phyloP scores from a whole-genome alignment of 2,888 invertebrate genomes.

The Epirrita christyi region DNA sequence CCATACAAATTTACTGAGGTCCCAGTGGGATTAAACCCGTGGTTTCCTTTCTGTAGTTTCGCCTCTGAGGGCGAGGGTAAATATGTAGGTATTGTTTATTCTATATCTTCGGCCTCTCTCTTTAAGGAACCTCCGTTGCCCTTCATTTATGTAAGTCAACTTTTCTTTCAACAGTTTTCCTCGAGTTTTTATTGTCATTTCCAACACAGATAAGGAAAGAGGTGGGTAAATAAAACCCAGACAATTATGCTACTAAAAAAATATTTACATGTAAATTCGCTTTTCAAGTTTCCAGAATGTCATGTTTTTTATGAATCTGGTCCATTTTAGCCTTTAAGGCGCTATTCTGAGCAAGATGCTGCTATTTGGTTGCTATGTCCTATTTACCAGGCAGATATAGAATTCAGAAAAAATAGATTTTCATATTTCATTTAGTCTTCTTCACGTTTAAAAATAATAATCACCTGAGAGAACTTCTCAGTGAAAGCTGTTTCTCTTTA shows the following conservation, averaged over 20 bases:
- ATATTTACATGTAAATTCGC: slow-evolving; percentile 23
- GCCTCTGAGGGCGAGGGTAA: slow-evolving; percentile 33
- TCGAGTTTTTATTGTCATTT: slow-evolving; percentile 24
- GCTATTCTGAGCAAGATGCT: too few relatives aligned
- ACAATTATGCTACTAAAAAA: slow-evolving; percentile 13
- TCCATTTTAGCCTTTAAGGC: too few relatives aligned
- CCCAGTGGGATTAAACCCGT: slow-evolving; percentile 33
- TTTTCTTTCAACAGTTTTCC: slow-evolving; percentile 33
- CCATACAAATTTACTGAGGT: slow-evolving; percentile 38
- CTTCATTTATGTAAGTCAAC: slow-evolving; percentile 34
- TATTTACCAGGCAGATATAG: too few relatives aligned
- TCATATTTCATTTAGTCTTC: too few relatives aligned
- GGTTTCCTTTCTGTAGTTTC: slow-evolving; percentile 39
- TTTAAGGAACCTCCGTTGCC: slow-evolving; percentile 27
- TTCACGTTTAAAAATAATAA: too few relatives aligned
- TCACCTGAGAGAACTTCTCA: too few relatives aligned
- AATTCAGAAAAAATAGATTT: too few relatives aligned
- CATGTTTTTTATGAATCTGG: slow-evolving; percentile 2
- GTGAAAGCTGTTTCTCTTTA: too few relatives aligned
- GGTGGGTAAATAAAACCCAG: slow-evolving; percentile 26
- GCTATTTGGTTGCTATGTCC: too few relatives aligned
- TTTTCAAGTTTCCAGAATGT: slow-evolving; percentile 6
- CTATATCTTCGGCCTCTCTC: slow-evolving; percentile 26
- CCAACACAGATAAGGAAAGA: slow-evolving; percentile 30
- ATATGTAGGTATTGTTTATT: slow-evolving; percentile 35